Conservation (phyloP, 2,113 vertebrate species). For the Mungos mungo region DNA sequence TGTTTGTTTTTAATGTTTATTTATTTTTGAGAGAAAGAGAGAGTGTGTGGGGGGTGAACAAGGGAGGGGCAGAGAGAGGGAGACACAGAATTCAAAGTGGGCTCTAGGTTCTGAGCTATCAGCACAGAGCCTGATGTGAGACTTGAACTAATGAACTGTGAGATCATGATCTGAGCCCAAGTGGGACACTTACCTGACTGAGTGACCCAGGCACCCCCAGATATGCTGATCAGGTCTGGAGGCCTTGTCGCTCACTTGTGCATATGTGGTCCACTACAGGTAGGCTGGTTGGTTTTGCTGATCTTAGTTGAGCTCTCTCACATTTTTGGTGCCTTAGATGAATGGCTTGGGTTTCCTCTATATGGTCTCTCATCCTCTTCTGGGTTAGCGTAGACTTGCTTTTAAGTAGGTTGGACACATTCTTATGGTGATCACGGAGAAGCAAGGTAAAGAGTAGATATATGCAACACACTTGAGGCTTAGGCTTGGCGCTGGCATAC, state of each 20-base stretch:
- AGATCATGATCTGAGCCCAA: no score
- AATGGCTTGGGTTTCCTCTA: neutral
- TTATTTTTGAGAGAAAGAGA: no score
- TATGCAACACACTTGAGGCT: neutral
- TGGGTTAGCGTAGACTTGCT: neutral
- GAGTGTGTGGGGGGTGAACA: no score
- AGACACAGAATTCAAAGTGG: no score
- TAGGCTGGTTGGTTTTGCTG: neutral
- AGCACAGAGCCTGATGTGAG: no score
- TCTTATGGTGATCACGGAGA: neutral
- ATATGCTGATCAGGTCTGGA: neutral
- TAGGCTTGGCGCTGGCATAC: neutral
- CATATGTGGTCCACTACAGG: neutral
- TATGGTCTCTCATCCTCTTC: neutral
- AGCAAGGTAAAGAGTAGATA: neutral
- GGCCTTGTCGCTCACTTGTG: neutral
- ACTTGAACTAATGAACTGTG: no score
- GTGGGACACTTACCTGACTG: no score
- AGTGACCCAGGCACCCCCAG: neutral
- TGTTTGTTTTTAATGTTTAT: no score
- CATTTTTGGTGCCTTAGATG: neutral
- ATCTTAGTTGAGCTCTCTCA: neutral
- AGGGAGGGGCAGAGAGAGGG: no score
- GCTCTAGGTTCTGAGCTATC: no score
- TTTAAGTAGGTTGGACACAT: neutral